Conservation (phyloP, 2,888 invertebrate genomes). For the Ennomos quercinarius region DNA sequence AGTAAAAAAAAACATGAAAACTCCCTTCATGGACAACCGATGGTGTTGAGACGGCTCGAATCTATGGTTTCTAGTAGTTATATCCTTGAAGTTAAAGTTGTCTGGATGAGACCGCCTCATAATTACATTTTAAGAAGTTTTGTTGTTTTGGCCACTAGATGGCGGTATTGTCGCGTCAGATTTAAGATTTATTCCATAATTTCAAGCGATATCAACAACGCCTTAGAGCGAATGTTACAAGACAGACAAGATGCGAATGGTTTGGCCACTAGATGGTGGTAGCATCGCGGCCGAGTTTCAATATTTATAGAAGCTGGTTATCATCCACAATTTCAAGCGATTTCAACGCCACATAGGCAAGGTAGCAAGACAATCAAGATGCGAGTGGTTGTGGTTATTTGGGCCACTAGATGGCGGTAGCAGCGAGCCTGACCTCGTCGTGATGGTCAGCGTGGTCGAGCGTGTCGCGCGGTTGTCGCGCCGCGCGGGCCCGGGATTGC, state of each 20-base stretch:
- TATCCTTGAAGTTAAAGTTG: too few species aligned
- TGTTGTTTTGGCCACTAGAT: too few species aligned
- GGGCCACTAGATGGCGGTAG: too few species aligned
- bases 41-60: slow-evolving; percentile 5
- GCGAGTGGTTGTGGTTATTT: neutral
- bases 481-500: slow-evolving; percentile 93
- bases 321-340: neutral
- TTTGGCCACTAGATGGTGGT: too few species aligned
- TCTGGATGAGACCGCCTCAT: too few species aligned
- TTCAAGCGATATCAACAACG: too few species aligned
- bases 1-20: neutral
- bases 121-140: too few species aligned
- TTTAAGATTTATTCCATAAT: too few species aligned
- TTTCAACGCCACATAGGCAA: slow-evolving; percentile 1
- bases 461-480: slow-evolving; percentile 89
- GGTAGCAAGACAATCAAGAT: slow-evolving; percentile 9
- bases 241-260: too few species aligned
- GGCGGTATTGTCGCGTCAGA: too few species aligned
- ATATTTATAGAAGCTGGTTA: neutral
- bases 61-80: neutral
- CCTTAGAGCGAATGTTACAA: too few species aligned
- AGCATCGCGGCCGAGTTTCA: too few species aligned
- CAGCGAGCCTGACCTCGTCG: slow-evolving; percentile 87
- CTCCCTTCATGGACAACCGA: neutral
- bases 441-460: slow-evolving; percentile 88